phyloP scores from a whole-genome alignment of 2,888 invertebrate genomes.

The Phyto melanocephala region DNA sequence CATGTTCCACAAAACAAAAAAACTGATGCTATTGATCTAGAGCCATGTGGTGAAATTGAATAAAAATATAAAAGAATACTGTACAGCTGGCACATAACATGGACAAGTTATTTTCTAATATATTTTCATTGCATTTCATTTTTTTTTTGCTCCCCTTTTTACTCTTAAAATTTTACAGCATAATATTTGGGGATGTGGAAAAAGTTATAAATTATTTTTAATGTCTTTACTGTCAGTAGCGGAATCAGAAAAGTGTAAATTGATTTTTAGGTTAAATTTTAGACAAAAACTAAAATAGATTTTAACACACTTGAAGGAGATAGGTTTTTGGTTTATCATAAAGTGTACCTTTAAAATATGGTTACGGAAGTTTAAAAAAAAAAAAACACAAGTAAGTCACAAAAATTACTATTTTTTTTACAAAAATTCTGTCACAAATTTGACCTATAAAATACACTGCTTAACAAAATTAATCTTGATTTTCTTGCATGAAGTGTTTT shows the following conservation, averaged over 20 bases:
- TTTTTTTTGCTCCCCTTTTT: background rate
- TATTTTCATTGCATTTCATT: background rate
- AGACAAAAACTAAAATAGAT: background rate
- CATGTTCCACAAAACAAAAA: background rate
- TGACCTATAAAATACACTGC: too few species aligned
- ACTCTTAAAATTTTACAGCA: background rate
- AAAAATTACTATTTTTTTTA: too few species aligned
- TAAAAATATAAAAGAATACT: constrained; percentile 7
- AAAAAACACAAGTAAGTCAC: too few species aligned
- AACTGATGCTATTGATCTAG: constrained; percentile 33
- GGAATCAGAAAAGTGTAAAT: background rate
- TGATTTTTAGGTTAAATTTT: background rate
- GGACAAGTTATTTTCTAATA: constrained; percentile 32
- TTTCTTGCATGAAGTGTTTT: too few species aligned
- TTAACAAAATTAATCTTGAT: too few species aligned
- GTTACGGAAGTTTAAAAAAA: too few species aligned
- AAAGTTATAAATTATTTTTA: background rate
- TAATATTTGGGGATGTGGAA: background rate
- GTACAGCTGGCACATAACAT: constrained; percentile 40
- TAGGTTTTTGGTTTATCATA: too few species aligned
- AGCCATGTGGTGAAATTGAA: constrained; percentile 42
- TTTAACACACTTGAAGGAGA: background rate
- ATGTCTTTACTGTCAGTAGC: background rate
- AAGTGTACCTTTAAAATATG: too few species aligned
- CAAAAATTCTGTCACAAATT: too few species aligned